Percentiles rank a stretch among this genome's conserved stretches.
Evolutionary conservation across 2,113 vertebrate genomes (phyloP).

Genomic region (Polypterus senegalus): DNA sequence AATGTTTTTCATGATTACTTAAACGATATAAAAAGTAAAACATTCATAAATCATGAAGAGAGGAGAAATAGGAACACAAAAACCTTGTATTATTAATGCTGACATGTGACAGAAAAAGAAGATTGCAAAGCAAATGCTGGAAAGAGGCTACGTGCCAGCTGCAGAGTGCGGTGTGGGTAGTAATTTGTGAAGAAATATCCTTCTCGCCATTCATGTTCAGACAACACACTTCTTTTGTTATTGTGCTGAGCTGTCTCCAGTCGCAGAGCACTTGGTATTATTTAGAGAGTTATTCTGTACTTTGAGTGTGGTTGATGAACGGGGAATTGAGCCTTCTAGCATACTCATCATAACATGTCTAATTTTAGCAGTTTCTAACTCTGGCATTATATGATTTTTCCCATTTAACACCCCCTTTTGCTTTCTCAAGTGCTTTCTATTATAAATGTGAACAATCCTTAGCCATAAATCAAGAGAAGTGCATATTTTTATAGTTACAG

Average conservation of each 20-base stretch:
- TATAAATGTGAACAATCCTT: background rate
- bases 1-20: too few species aligned
- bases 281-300: slow-evolving; percentile 41
- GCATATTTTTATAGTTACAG: slow-evolving; percentile 30
- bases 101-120: too few species aligned
- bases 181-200: background rate
- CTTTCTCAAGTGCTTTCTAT: slow-evolving; percentile 5
- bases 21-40: too few species aligned
- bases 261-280: slow-evolving; percentile 37
- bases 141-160: too few species aligned
- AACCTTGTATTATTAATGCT: too few species aligned
- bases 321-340: slow-evolving; percentile 24
- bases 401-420: slow-evolving; percentile 15
- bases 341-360: slow-evolving; percentile 34
- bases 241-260: slow-evolving; percentile 17
- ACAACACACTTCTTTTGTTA: slow-evolving; percentile 24
- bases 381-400: slow-evolving; percentile 21
- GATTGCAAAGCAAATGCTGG: too few species aligned
- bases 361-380: slow-evolving; percentile 32
- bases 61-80: too few species aligned
- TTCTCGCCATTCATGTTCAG: slow-evolving; percentile 22
- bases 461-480: slow-evolving; percentile 31
- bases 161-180: too few species aligned
- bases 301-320: slow-evolving; percentile 37
- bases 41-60: too few species aligned